These are phyloP conservation scores for Agrotis clavis DNA, from an alignment of 2,888 invertebrate species.

Conservation along the genomic window DNA sequence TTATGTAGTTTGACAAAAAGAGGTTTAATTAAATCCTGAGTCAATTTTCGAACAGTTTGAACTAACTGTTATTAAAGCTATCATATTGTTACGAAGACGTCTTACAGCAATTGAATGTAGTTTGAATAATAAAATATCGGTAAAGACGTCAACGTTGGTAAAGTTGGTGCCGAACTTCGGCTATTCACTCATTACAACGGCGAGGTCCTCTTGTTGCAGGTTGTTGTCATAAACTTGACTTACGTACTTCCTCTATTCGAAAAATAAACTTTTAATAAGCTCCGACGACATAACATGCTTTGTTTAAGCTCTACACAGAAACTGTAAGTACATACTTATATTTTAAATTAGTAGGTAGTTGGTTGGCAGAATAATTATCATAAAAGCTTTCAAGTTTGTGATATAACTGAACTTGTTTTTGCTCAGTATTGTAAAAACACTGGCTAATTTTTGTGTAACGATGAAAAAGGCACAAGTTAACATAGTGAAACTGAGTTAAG, in stretches of 20 bases:
- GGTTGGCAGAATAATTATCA: conserved; percentile 53
- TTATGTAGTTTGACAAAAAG: conserved; percentile 5
- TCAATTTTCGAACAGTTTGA: conserved; percentile 23
- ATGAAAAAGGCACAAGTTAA: conserved; percentile 76
- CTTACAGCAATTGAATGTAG: conserved; percentile 40
- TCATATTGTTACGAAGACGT: conserved; percentile 40
- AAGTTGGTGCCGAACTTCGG: conserved; percentile 62
- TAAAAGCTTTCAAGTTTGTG: conserved; percentile 56
- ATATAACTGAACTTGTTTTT: conserved; percentile 51
- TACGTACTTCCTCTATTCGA: conserved; percentile 73
- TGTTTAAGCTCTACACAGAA: conserved; percentile 64
- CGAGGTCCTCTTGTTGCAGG: conserved; percentile 66
- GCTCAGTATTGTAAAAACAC: conserved; percentile 31
- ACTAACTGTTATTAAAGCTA: conserved; percentile 25
- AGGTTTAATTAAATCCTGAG: conserved; percentile 17
- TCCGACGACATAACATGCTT: conserved; percentile 68
- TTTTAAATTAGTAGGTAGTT: conserved; percentile 53
- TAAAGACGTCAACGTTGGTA: conserved; percentile 40
- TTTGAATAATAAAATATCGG: conserved; percentile 56
- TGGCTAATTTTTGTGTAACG: conserved; percentile 74
- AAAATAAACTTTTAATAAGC: conserved; percentile 78
- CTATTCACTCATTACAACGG: conserved; percentile 71
- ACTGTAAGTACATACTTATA: conserved; percentile 56
- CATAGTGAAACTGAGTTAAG: conserved; percentile 80
- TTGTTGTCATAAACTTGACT: conserved; percentile 78